These are phyloP conservation scores for Entomobrya multifasciata DNA, from an alignment of 2,888 invertebrate species.

Conservation along the genomic window DNA sequence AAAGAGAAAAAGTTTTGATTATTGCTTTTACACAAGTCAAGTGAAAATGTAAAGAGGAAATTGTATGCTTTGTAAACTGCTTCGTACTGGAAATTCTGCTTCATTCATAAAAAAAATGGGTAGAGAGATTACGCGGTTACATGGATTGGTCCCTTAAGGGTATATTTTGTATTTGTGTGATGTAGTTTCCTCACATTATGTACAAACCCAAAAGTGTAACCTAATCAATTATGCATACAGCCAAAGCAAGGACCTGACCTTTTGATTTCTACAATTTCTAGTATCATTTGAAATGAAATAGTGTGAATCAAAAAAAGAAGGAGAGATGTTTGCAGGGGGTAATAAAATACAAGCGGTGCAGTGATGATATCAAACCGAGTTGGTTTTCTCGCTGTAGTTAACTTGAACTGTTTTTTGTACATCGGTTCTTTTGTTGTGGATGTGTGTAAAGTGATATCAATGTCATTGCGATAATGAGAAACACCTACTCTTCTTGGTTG, in stretches of 20 bases:
- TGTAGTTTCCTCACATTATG: no score
- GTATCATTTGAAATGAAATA: slow-evolving; percentile 34
- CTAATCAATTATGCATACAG: slow-evolving; percentile 27
- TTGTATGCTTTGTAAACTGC: no score
- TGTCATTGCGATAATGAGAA: slow-evolving; percentile 45
- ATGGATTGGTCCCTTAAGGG: no score
- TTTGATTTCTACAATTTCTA: not conserved
- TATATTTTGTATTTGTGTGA: no score
- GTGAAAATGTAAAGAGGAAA: not conserved
- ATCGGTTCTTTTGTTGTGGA: slow-evolving; percentile 34
- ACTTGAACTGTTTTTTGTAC: no score
- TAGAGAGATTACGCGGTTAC: no score
- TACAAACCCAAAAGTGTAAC: no score
- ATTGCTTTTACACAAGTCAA: slow-evolving; percentile 47
- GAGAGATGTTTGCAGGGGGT: slow-evolving; percentile 38
- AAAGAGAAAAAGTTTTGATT: slow-evolving; percentile 28
- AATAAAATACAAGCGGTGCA: slow-evolving; percentile 17
- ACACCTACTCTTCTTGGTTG: no score
- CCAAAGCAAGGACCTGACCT: no score
- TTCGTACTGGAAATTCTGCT: no score
- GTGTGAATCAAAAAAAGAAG: slow-evolving; percentile 28
- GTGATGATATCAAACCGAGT: slow-evolving; percentile 33
- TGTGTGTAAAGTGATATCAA: slow-evolving; percentile 25
- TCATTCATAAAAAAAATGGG: slow-evolving; percentile 26
- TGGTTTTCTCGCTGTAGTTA: not conserved